phyloP scores from a whole-genome alignment of 2,888 invertebrate species.

The Drosophila prostipennis region DNA sequence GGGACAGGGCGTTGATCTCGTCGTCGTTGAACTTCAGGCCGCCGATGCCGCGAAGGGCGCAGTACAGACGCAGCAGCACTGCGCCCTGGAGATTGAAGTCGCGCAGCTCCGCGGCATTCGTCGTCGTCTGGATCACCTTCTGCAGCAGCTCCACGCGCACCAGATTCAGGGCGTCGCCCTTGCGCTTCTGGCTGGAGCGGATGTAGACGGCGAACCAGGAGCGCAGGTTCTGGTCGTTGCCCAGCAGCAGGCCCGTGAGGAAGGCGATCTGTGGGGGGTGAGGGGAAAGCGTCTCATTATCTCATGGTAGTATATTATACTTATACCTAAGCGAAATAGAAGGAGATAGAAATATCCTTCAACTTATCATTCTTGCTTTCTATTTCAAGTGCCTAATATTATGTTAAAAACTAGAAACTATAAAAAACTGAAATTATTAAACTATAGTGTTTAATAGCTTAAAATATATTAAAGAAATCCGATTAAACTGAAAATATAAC shows the following conservation, averaged over 20 bases:
- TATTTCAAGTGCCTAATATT: background rate
- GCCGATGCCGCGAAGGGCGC: slow-evolving; percentile 96
- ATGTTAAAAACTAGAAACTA: background rate
- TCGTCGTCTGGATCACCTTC: slow-evolving; percentile 88
- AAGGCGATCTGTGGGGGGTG: slow-evolving; percentile 90
- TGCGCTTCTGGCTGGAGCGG: slow-evolving; percentile 88
- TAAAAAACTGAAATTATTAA: too few relatives aligned
- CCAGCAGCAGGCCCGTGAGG: slow-evolving; percentile 94
- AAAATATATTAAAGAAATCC: too few relatives aligned
- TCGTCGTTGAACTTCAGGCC: slow-evolving; percentile 97
- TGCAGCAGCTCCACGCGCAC: slow-evolving; percentile 91
- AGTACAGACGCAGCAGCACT: slow-evolving; percentile 94
- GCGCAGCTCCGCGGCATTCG: slow-evolving; percentile 87
- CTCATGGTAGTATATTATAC: too few relatives aligned
- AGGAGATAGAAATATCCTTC: background rate
- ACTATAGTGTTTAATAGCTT: too few relatives aligned
- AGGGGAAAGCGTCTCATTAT: too few relatives aligned
- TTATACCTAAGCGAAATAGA: slow-evolving; percentile 3
- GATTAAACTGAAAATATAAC: too few relatives aligned
- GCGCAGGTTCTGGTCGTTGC: slow-evolving; percentile 94
- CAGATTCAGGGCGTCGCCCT: slow-evolving; percentile 87
- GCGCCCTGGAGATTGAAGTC: slow-evolving; percentile 92
- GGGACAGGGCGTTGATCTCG: slow-evolving; percentile 92
- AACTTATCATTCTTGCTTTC: background rate
- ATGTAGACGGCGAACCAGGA: slow-evolving; percentile 97